These are phyloP conservation scores for Rhynchopsitta pachyrhyncha DNA, from an alignment of 2,113 vertebrate species.

Conservation along the genomic window DNA sequence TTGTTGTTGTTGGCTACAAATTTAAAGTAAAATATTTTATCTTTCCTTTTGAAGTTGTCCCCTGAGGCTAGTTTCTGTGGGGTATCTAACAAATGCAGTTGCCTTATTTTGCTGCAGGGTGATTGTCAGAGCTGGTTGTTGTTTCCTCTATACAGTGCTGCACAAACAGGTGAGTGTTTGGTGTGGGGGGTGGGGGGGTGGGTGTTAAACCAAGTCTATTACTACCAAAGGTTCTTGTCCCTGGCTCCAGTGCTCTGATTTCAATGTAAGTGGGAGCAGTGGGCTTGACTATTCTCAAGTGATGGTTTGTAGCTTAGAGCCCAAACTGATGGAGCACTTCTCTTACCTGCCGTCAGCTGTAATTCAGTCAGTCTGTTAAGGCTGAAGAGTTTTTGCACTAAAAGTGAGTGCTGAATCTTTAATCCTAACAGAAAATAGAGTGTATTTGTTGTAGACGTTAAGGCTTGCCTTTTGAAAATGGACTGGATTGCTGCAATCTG, in stretches of 20 bases:
- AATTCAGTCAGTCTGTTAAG: neutral
- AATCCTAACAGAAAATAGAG: neutral
- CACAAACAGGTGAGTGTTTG: neutral
- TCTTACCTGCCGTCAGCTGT: neutral
- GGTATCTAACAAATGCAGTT: neutral
- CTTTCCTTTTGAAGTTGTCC: neutral
- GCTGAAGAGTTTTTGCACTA: neutral
- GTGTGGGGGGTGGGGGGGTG: neutral
- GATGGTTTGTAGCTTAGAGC: neutral
- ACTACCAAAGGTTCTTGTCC: neutral
- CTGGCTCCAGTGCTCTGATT: neutral
- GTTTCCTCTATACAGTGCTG: neutral
- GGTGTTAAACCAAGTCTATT: neutral
- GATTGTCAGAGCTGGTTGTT: neutral
- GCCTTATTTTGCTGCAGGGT: neutral
- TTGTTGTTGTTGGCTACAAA: neutral
- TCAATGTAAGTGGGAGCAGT: neutral
- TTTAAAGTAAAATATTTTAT: neutral
- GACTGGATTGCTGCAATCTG: neutral
- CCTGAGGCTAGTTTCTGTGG: neutral
- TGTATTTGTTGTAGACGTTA: neutral
- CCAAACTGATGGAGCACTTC: rapidly evolving
- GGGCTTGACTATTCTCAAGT: neutral
- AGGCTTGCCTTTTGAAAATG: neutral
- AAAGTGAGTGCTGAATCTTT: neutral